Evolutionary conservation across 1,140 invertebrate species (phyloP), one percentile per base, ranked within the genome.

Genomic region (Drosophila biarmipes): DNA sequence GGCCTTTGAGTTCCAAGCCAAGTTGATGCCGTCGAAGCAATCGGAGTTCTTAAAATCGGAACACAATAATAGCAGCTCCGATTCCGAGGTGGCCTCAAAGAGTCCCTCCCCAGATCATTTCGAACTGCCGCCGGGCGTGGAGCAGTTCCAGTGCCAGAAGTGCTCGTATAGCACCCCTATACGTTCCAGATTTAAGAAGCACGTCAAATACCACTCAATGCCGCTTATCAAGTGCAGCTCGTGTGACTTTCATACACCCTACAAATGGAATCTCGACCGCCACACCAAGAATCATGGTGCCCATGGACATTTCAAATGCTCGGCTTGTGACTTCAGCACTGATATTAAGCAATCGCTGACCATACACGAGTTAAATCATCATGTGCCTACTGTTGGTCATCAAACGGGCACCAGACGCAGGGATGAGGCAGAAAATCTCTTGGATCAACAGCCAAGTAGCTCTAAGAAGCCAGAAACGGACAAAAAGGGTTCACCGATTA

Each of bases 161-260:
- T 98, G 98, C 91, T 95, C 95, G 51, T 98, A 98, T 86, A 95
- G 96, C 46, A 98, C 97, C 0, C 96, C 97, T 77, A 96, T 98
- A 63, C 96, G 96, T 67, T 95, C 96, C 1, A 94, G 98, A 53
- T 98, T 96, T 90, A 98, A 97, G 19, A 98, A 98, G 91, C 98
- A 98, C 91, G 96, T 98, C n/a, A 98, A 97, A 84, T 97, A 98
- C 82, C 97, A 98, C 92, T 96, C 96, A 24, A 96, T 97, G 95
- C 97, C 97, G 48, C 96, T 97, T 94, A 97, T 97, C 59, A 97
- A 98, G 90, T 99, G 98, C 92, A 95, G 95, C 46, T 95, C 96
- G 79, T 99, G 98, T 92, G 97, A 98, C 82, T 99, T 98, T 91
- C 95, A 96, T 46, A 98, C 97, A 6, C 96, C 97, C 1, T 92